These are phyloP conservation scores for Huso huso DNA, from an alignment of 2,797 vertebrate genomes.

Conservation along the genomic window DNA sequence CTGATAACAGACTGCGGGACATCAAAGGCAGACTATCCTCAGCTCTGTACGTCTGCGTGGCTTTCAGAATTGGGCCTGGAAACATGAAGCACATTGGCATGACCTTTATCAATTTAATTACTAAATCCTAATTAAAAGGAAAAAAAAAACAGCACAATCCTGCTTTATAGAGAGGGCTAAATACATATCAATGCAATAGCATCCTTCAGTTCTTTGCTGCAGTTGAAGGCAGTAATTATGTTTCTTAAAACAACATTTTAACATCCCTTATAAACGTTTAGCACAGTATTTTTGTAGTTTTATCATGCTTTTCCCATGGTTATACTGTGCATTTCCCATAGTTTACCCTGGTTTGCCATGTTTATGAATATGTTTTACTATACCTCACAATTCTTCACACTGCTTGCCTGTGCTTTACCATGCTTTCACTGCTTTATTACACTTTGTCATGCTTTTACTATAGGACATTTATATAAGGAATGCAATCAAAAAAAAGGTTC, in stretches of 20 bases:
- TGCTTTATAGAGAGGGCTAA: slow-evolving; percentile 30
- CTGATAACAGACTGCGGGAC: slow-evolving; percentile 61
- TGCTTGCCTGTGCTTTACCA: no score
- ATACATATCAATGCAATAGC: slow-evolving; percentile 38
- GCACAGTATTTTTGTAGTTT: no score
- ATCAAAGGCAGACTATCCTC: slow-evolving; percentile 63
- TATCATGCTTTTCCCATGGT: no score
- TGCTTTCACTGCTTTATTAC: no score
- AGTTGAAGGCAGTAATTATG: slow-evolving; percentile 33
- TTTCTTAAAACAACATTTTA: not conserved
- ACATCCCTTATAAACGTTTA: slow-evolving; percentile 33
- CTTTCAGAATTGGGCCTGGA: slow-evolving; percentile 55
- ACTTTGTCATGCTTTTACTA: no score
- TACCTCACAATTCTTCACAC: no score
- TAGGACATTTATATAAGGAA: no score
- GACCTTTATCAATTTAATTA: slow-evolving; percentile 71
- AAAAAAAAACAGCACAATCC: slow-evolving; percentile 25
- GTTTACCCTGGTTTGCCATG: no score
- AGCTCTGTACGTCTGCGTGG: slow-evolving; percentile 47
- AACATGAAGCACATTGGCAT: slow-evolving; percentile 53
- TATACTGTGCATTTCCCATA: no score
- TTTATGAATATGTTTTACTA: no score
- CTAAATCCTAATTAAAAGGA: slow-evolving; percentile 60
- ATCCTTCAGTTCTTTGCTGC: slow-evolving; percentile 29
- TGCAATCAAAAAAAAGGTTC: no score